Percentiles rank a stretch among this genome's conserved stretches.
Evolutionary conservation across 2,888 invertebrate species (phyloP).

Genomic region (Nebria salina): DNA sequence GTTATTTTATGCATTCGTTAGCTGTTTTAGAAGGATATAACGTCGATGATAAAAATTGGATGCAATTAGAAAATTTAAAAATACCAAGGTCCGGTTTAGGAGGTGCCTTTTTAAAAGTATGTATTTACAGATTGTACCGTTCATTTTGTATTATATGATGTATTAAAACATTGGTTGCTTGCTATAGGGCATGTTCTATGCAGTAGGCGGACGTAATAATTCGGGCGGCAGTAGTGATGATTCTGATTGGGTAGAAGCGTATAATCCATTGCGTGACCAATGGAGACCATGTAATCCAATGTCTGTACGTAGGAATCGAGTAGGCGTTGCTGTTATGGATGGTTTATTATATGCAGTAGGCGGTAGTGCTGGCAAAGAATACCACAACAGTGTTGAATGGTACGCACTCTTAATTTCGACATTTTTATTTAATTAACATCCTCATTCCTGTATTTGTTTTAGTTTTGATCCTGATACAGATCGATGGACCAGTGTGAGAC

Average conservation of each 20-base stretch:
- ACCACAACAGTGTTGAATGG: slow-evolving; percentile 91
- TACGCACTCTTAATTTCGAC: slow-evolving; percentile 59
- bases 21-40: slow-evolving; percentile 90
- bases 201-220: slow-evolving; percentile 92
- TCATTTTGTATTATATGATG: background rate
- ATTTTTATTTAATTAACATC: background rate
- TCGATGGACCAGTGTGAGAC: slow-evolving; percentile 78
- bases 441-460: slow-evolving; percentile 50
- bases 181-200: slow-evolving; percentile 82
- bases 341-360: slow-evolving; percentile 91
- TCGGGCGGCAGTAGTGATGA: slow-evolving; percentile 88
- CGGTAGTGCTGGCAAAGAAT: slow-evolving; percentile 85
- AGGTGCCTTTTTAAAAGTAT: slow-evolving; percentile 82
- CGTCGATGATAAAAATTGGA: slow-evolving; percentile 87
- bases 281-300: slow-evolving; percentile 90
- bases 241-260: slow-evolving; percentile 88
- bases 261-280: slow-evolving; percentile 84
- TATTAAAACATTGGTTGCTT: slow-evolving; percentile 13
- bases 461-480: slow-evolving; percentile 90
- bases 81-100: slow-evolving; percentile 89
- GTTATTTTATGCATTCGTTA: slow-evolving; percentile 86
- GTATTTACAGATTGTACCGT: background rate
- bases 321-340: slow-evolving; percentile 95
- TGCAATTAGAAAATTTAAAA: slow-evolving; percentile 81
- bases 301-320: slow-evolving; percentile 87